phyloP scores from a whole-genome alignment of 2,888 invertebrate species.

The Cacoxenus indagator region DNA sequence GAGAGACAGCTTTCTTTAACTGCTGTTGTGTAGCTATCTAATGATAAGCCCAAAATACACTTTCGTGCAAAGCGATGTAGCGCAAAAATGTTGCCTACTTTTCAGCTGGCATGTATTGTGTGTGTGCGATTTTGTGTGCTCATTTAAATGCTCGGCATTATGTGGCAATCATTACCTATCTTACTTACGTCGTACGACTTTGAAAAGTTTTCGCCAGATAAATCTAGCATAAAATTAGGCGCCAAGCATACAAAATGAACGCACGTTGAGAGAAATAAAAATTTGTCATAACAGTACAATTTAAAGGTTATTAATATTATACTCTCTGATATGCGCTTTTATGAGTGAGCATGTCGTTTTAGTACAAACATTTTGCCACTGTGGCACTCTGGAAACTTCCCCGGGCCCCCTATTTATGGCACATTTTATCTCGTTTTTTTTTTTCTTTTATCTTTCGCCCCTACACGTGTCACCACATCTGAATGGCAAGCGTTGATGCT shows the following conservation, averaged over 20 bases:
- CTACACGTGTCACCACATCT: too few species aligned
- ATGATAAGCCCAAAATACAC: not conserved
- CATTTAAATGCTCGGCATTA: slow-evolving; percentile 35
- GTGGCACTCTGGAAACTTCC: too few species aligned
- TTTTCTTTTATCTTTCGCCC: too few species aligned
- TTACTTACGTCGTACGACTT: not conserved
- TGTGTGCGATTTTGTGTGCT: slow-evolving; percentile 39
- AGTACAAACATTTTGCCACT: not conserved
- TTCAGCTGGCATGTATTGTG: not conserved
- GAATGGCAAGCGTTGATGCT: too few species aligned
- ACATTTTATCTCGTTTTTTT: too few species aligned
- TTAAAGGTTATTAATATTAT: slow-evolving; percentile 22
- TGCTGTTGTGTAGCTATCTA: too few species aligned
- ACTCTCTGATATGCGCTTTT: slow-evolving; percentile 2
- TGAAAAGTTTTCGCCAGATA: slow-evolving; percentile 4
- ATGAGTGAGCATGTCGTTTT: not conserved
- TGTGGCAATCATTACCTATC: slow-evolving; percentile 57
- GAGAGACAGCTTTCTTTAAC: too few species aligned
- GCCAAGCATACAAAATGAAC: not conserved
- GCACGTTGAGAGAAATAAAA: slow-evolving; percentile 12
- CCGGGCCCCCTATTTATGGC: too few species aligned
- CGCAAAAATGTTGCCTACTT: not conserved
- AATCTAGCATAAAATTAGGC: slow-evolving; percentile 17
- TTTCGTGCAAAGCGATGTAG: slow-evolving; percentile 44
- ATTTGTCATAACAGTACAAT: slow-evolving; percentile 32